phyloP scores from a whole-genome alignment of 2,797 vertebrate genomes.

The Cuculus canorus region DNA sequence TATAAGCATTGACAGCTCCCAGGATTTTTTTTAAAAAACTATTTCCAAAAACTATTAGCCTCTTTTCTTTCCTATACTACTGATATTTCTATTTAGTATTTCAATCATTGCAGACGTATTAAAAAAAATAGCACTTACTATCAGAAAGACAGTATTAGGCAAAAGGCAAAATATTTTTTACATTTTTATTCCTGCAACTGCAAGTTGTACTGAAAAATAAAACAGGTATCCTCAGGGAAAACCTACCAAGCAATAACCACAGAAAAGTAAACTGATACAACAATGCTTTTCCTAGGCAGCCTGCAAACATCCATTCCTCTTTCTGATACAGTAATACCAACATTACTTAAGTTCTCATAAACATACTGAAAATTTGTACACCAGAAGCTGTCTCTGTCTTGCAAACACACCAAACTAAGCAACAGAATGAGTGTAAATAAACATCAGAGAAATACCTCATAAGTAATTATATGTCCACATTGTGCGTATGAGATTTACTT shows the following conservation, averaged over 20 bases:
- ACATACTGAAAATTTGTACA: background rate
- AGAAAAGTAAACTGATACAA: background rate
- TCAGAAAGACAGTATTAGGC: background rate
- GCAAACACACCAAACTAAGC: background rate
- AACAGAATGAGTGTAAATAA: background rate
- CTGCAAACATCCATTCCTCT: background rate
- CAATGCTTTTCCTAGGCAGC: background rate
- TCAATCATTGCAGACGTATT: background rate
- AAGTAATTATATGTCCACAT: background rate
- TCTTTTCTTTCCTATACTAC: background rate
- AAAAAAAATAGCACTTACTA: background rate
- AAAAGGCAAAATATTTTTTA: background rate
- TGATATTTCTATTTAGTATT: background rate
- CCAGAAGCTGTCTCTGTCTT: background rate
- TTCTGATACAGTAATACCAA: background rate
- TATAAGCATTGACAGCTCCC: background rate
- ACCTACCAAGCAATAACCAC: background rate
- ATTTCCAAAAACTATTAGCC: background rate
- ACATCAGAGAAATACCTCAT: background rate
- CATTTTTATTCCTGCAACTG: background rate
- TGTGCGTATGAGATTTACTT: background rate
- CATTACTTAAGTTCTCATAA: background rate
- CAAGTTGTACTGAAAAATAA: background rate
- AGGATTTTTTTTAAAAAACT: background rate
- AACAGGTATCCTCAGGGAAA: background rate